A percentile compares a stretch with the other conserved stretches of the same genome.
Evolutionary conservation across 1,140 invertebrate species (phyloP).

Genomic region (Euglossa dilemma): DNA sequence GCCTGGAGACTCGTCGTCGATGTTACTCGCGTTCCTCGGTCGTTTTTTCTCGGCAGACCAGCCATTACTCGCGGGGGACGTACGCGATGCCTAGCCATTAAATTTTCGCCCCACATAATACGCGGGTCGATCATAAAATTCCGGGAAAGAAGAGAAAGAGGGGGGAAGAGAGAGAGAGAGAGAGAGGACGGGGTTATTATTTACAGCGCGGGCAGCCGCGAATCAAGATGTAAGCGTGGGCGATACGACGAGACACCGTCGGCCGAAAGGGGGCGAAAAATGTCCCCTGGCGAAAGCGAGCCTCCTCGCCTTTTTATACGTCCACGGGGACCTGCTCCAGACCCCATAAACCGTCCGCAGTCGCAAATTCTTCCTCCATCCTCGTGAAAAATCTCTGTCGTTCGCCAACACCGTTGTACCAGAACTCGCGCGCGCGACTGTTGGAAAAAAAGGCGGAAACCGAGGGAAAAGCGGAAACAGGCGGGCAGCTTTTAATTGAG

Average conservation of each 20-base stretch:
- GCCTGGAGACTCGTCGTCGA: constrained; percentile 5
- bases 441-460: not conserved
- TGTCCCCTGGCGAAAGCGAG: constrained; percentile 30
- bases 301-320: constrained; percentile 15
- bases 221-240: constrained; percentile 72
- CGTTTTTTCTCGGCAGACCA: constrained; percentile 4
- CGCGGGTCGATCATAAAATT: constrained; percentile 59
- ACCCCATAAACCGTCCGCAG: not conserved
- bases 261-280: constrained; percentile 51
- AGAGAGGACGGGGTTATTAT: constrained; percentile 48
- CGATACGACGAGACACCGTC: constrained; percentile 58
- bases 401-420: too few relatives aligned
- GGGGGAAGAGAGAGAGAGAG: not conserved
- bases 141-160: constrained; percentile 6
- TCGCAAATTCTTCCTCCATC: not conserved
- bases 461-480: not conserved
- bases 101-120: constrained; percentile 67
- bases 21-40: not conserved
- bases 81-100: constrained; percentile 51
- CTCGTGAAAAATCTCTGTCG: not conserved
- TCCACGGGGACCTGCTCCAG: not conserved
- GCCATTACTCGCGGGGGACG: constrained; percentile 45
- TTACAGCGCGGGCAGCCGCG: constrained; percentile 60
- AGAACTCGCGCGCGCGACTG: too few relatives aligned
- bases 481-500: constrained; percentile 56